These are phyloP conservation scores for Merops nubicus DNA, from an alignment of 2,113 vertebrate species.

Conservation along the genomic window DNA sequence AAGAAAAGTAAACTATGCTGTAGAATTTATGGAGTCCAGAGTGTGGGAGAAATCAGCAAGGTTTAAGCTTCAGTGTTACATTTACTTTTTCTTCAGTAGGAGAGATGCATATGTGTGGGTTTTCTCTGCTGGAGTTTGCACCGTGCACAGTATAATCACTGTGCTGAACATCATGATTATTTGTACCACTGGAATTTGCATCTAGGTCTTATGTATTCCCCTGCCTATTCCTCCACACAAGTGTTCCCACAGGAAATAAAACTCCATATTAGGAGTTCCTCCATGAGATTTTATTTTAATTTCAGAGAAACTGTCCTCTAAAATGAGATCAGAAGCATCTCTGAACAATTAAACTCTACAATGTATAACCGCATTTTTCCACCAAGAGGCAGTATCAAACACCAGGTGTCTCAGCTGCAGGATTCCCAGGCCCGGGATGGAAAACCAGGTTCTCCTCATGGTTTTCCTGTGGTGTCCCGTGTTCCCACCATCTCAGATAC, in stretches of 20 bases:
- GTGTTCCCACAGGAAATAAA: conserved; percentile 33
- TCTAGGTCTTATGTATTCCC: conserved; percentile 26
- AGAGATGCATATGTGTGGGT: conserved; percentile 19
- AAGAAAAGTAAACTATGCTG: conserved; percentile 8
- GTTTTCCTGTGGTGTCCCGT: neutral
- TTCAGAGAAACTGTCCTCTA: neutral
- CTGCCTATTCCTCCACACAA: conserved; percentile 13
- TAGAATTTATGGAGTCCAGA: conserved; percentile 7
- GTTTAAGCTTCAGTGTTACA: neutral
- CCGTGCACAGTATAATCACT: conserved; percentile 32
- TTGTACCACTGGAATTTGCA: conserved; percentile 45
- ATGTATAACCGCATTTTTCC: neutral
- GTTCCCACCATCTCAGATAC: neutral
- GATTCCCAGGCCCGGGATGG: neutral
- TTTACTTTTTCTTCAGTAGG: conserved; percentile 10
- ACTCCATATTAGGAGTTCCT: neutral
- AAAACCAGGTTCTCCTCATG: neutral
- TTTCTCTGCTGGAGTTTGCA: conserved; percentile 53
- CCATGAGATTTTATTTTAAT: neutral
- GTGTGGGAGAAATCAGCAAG: neutral
- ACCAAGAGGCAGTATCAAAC: conserved; percentile 46
- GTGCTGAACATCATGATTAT: conserved; percentile 56
- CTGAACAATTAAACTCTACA: neutral
- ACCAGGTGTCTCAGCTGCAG: neutral
- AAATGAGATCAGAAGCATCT: neutral